These are phyloP conservation scores for Esox masquinongy DNA, from an alignment of 2,797 vertebrate species.

Conservation along the genomic window DNA sequence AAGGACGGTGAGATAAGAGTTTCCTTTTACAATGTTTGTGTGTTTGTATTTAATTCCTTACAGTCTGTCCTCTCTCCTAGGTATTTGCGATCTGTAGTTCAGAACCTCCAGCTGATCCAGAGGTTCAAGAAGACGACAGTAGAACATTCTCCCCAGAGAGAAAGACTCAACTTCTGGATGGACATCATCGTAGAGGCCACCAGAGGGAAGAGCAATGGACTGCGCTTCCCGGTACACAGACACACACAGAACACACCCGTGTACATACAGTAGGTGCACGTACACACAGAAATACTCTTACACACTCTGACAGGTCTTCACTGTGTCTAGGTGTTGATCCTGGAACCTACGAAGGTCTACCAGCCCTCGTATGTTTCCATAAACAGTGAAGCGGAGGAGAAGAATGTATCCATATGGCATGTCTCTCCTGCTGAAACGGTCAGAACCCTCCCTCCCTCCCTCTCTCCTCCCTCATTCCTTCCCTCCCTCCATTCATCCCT, in stretches of 20 bases:
- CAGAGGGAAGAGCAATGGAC: constrained; percentile 82
- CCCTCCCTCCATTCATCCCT: background rate
- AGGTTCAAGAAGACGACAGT: constrained; percentile 86
- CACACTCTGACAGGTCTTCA: background rate
- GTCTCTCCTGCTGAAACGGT: constrained; percentile 90
- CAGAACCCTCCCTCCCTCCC: constrained; percentile 37
- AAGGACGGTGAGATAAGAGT: constrained; percentile 91
- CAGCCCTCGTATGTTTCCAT: constrained; percentile 94
- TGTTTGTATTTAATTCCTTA: background rate
- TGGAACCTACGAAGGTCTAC: constrained; percentile 91
- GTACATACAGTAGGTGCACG: background rate
- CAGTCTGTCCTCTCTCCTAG: constrained; percentile 62
- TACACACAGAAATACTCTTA: background rate
- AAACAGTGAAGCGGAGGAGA: constrained; percentile 92
- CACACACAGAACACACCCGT: background rate
- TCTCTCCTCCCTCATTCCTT: no score
- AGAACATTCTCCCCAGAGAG: constrained; percentile 85
- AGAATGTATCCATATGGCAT: constrained; percentile 90
- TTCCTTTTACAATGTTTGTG: constrained; percentile 73
- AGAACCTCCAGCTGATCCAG: constrained; percentile 92
- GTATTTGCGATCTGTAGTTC: constrained; percentile 92
- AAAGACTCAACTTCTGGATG: constrained; percentile 95
- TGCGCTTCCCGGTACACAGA: constrained; percentile 89
- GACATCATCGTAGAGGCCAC: constrained; percentile 97
- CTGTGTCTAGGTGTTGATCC: constrained; percentile 84